phyloP scores from a whole-genome alignment of 1,140 invertebrate genomes.

The Scaptodrosophila lebanonensis region DNA sequence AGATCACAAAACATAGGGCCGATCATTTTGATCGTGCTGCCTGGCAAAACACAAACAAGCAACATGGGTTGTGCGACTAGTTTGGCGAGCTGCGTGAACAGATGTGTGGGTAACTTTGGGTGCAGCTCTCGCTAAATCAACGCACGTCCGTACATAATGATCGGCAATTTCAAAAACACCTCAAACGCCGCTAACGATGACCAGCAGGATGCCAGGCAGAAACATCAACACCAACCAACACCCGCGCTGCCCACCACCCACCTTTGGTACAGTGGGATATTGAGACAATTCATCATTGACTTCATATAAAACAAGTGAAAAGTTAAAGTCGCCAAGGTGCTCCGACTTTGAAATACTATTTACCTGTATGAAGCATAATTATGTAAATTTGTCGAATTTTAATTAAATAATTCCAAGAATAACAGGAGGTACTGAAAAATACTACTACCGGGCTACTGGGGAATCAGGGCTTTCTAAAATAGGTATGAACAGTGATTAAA shows the following conservation, averaged over 20 bases:
- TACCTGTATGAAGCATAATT: too few species aligned
- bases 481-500: too few species aligned
- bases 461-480: too few species aligned
- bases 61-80: background rate
- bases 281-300: too few species aligned
- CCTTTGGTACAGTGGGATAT: too few species aligned
- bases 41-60: constrained; percentile 27
- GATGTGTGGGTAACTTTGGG: constrained; percentile 2
- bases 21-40: constrained; percentile 55
- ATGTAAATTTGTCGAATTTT: too few species aligned
- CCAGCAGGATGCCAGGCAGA: background rate
- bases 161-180: constrained; percentile 73
- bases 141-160: constrained; percentile 54
- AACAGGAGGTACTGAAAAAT: too few species aligned
- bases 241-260: constrained; percentile 41
- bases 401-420: too few species aligned
- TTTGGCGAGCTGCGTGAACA: background rate
- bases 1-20: constrained; percentile 69
- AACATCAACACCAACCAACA: constrained; percentile 23
- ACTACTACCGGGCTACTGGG: too few species aligned
- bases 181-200: constrained; percentile 51
- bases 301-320: too few species aligned
- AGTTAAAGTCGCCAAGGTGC: too few species aligned
- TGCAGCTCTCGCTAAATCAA: constrained; percentile 31
- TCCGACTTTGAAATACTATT: too few species aligned